A percentile compares a stretch with the other conserved stretches of the same genome.
phyloP scores from a whole-genome alignment of 2,113 vertebrate species.

The Cepphus grylle region DNA sequence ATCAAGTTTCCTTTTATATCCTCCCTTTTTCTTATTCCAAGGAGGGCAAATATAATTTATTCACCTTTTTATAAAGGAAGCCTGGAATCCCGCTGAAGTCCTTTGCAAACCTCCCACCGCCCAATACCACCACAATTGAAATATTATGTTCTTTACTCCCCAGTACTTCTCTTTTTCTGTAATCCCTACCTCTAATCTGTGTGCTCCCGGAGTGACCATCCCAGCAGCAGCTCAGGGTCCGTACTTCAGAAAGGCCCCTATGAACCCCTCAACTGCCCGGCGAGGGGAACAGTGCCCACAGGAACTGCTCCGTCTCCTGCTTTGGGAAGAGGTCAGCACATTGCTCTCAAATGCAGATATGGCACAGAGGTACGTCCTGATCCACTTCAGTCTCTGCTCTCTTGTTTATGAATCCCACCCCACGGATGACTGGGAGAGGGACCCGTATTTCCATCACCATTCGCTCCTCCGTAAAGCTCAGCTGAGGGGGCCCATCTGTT shows the following conservation, averaged over 20 bases:
- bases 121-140: background rate
- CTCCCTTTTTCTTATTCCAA: background rate
- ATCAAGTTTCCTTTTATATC: background rate
- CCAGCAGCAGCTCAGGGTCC: background rate
- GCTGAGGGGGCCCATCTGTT: background rate
- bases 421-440: background rate
- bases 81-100: background rate
- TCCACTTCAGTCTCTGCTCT: background rate
- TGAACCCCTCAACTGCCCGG: background rate
- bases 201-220: background rate
- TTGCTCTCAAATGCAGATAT: background rate
- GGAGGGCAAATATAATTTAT: background rate
- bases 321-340: background rate
- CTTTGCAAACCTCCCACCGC: background rate
- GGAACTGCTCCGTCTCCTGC: background rate
- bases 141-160: background rate
- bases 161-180: background rate
- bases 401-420: background rate
- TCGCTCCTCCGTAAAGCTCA: rapidly evolving
- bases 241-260: background rate
- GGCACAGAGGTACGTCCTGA: background rate
- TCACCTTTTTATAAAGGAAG: background rate
- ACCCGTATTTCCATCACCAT: background rate
- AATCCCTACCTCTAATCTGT: background rate
- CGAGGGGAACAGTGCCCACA: background rate